Percentiles rank a stretch among this genome's conserved stretches.
Evolutionary conservation across 2,113 vertebrate genomes (phyloP).

Genomic region (Pseudopodoces humilis): DNA sequence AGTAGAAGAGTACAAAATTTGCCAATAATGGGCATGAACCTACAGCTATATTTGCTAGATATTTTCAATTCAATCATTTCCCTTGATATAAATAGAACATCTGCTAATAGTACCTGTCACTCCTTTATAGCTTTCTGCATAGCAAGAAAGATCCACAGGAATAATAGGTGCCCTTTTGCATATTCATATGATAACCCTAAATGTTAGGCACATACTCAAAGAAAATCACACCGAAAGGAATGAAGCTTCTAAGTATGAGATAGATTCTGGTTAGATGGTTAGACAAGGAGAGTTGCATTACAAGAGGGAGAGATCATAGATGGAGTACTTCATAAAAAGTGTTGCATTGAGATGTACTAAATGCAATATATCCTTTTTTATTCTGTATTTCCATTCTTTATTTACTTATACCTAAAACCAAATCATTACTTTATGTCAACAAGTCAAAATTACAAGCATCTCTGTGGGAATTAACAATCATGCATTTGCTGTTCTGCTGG

Average conservation of each 20-base stretch:
- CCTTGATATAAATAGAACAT: slow-evolving; percentile 33
- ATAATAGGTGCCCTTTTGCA: background rate
- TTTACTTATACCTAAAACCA: background rate
- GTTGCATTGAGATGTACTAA: background rate
- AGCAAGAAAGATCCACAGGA: slow-evolving; percentile 4
- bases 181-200: background rate
- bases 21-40: slow-evolving; percentile 18
- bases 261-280: background rate
- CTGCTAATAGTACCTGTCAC: slow-evolving; percentile 35
- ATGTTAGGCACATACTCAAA: background rate
- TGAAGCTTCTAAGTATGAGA: background rate
- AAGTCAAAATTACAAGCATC: background rate
- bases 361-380: background rate
- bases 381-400: background rate
- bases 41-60: slow-evolving; percentile 3
- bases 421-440: background rate
- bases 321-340: background rate
- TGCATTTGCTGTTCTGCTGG: background rate
- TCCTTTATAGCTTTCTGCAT: slow-evolving; percentile 10
- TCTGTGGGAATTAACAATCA: background rate
- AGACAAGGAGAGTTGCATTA: background rate
- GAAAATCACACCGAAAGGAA: background rate
- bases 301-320: background rate
- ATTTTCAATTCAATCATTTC: slow-evolving; percentile 21
- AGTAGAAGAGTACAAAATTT: slow-evolving; percentile 6